Percentiles rank a stretch among this genome's conserved stretches.
These are phyloP conservation scores for Lordiphosa stackelbergi DNA, from an alignment of 1,140 invertebrate species.

Conservation along the genomic window DNA sequence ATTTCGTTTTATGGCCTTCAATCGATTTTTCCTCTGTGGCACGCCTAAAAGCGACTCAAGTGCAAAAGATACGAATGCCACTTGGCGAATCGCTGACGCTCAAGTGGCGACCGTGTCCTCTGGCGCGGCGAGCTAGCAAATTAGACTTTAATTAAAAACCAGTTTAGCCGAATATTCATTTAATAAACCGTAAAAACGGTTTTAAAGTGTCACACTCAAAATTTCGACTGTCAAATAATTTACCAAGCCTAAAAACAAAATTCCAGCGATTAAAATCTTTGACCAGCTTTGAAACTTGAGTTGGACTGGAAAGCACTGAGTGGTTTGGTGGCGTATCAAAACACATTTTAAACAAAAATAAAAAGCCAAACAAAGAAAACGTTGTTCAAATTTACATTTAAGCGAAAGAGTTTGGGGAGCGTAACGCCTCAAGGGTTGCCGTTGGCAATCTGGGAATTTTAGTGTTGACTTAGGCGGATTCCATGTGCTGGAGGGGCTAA, in stretches of 20 bases:
- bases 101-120: neutral
- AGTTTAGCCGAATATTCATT: constrained; percentile 57
- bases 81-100: constrained; percentile 39
- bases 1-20: constrained; percentile 66
- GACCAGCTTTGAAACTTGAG: constrained; percentile 40
- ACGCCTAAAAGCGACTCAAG: constrained; percentile 62
- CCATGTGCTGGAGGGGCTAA: constrained; percentile 30
- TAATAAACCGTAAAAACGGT: constrained; percentile 54
- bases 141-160: constrained; percentile 46
- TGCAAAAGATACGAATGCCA: constrained; percentile 39
- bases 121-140: constrained; percentile 11
- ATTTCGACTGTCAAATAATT: constrained; percentile 66
- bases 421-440: constrained; percentile 3
- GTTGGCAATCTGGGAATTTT: constrained; percentile 12
- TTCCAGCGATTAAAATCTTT: constrained; percentile 59
- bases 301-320: constrained; percentile 23
- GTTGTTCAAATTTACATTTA: constrained; percentile 60
- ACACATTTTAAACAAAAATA: constrained; percentile 30
- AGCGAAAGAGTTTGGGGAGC: constrained; percentile 36
- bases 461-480: constrained; percentile 62
- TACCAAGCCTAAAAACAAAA: constrained; percentile 38
- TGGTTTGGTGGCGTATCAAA: constrained; percentile 20
- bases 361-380: constrained; percentile 36
- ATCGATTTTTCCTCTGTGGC: constrained; percentile 40
- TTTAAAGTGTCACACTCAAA: constrained; percentile 68